These are phyloP conservation scores for Vidua macroura DNA, from an alignment of 2,113 vertebrate species.

Conservation along the genomic window DNA sequence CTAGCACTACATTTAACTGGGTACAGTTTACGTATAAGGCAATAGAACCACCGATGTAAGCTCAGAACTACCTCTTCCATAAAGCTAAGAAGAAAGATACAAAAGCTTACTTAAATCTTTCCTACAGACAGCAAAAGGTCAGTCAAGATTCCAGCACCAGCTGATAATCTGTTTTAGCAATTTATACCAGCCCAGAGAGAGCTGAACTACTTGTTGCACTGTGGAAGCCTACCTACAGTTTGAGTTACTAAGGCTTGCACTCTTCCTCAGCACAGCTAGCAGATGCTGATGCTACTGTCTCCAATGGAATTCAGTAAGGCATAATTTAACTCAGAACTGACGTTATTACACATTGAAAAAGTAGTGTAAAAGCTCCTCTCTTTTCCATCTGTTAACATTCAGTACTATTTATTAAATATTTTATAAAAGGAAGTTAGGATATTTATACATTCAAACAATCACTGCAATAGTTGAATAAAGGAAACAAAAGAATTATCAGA, in stretches of 20 bases:
- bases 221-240: not conserved
- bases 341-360: slow-evolving; percentile 58
- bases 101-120: not conserved
- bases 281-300: slow-evolving; percentile 19
- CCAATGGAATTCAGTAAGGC: slow-evolving; percentile 69
- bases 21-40: slow-evolving; percentile 39
- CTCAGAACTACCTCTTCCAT: slow-evolving; percentile 14
- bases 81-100: slow-evolving; percentile 6
- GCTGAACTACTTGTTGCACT: slow-evolving; percentile 28
- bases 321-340: slow-evolving; percentile 64
- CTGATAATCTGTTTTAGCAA: slow-evolving; percentile 19
- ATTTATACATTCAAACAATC: slow-evolving; percentile 72
- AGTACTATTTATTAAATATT: slow-evolving; percentile 70
- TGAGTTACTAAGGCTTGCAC: slow-evolving; percentile 9
- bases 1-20: not conserved
- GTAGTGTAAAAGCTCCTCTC: slow-evolving; percentile 75
- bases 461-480: slow-evolving; percentile 51
- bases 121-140: not conserved
- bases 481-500: slow-evolving; percentile 49
- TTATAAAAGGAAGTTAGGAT: slow-evolving; percentile 69
- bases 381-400: slow-evolving; percentile 67
- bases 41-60: not conserved
- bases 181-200: slow-evolving; percentile 37
- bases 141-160: slow-evolving; percentile 23
- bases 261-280: slow-evolving; percentile 35